phyloP scores from a whole-genome alignment of 1,140 invertebrate genomes.

The Mesaphorura yosii region DNA sequence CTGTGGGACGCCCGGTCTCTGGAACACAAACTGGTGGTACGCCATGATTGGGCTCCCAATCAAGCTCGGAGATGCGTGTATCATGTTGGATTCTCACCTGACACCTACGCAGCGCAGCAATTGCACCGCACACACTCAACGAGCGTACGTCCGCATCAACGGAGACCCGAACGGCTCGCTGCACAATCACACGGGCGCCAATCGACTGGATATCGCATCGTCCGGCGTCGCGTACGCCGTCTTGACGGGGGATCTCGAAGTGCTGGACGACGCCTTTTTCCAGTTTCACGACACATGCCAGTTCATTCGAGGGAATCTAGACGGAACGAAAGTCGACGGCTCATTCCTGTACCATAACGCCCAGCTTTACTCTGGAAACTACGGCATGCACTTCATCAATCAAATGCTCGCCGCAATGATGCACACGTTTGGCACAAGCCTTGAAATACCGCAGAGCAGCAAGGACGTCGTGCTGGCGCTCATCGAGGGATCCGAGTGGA shows the following conservation, averaged over 20 bases:
- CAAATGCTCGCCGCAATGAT: slow-evolving; percentile 1
- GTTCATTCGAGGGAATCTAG: not conserved
- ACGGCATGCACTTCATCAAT: slow-evolving; percentile 9
- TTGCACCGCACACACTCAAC: not conserved
- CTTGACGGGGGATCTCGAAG: not conserved
- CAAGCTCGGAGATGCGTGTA: slow-evolving; percentile 5
- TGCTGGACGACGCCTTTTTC: slow-evolving; percentile 3
- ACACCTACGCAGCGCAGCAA: not conserved
- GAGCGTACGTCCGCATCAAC: slow-evolving; percentile 6
- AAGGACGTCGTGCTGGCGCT: not conserved
- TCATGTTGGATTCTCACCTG: slow-evolving; percentile 2
- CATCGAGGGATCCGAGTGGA: slow-evolving; percentile 9
- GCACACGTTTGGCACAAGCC: slow-evolving; percentile 1
- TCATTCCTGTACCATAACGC: slow-evolving; percentile 14
- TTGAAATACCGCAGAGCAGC: not conserved
- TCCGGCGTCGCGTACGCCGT: slow-evolving; percentile 4
- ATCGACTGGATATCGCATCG: slow-evolving; percentile 11
- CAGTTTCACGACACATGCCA: not conserved
- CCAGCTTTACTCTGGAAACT: slow-evolving; percentile 11
- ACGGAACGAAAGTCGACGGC: slow-evolving; percentile 15
- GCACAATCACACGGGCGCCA: slow-evolving; percentile 5
- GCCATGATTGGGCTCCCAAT: slow-evolving; percentile 13
- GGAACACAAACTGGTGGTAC: slow-evolving; percentile 17
- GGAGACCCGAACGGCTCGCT: slow-evolving; percentile 10
- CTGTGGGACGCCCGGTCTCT: slow-evolving; percentile 14